Evolutionary conservation across 30 jellyfish, hydroid and myxozoan species (phyloP).

Genomic region (Nemopilema nomurai): DNA sequence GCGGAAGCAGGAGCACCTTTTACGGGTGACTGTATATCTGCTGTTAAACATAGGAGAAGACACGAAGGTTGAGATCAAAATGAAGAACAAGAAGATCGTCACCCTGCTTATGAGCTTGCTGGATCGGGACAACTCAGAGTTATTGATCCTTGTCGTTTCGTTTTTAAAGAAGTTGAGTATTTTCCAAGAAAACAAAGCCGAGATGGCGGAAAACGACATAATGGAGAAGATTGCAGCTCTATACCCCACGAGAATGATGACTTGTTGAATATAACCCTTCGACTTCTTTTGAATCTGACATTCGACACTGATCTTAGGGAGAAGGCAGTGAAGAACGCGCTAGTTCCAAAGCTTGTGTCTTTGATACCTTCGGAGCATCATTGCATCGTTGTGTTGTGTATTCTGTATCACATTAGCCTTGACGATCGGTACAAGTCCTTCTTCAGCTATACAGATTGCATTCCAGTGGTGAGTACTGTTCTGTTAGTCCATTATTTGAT

Average conservation of each 20-base stretch:
- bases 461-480: conserved; percentile 89
- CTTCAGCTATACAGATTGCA: conserved; percentile 98
- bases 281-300: conserved; percentile 83
- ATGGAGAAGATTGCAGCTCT: conserved; percentile 72
- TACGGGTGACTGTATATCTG: conserved; percentile 96
- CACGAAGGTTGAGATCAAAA: conserved; percentile 91
- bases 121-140: conserved; percentile 80
- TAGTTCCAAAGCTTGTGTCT: conserved; percentile 90
- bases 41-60: conserved; percentile 94
- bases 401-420: conserved; percentile 95
- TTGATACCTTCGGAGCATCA: conserved; percentile 76
- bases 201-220: conserved; percentile 72
- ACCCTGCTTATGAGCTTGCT: conserved; percentile 65
- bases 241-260: conserved; percentile 91
- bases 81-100: conserved; percentile 89
- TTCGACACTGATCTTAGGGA: conserved; percentile 90
- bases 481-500: background rate
- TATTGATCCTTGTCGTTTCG: conserved; percentile 93
- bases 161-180: conserved; percentile 93
- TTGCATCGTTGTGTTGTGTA: conserved; percentile 89
- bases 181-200: conserved; percentile 82
- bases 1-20: conserved; percentile 92
- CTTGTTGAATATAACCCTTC: conserved; percentile 77
- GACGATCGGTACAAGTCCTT: conserved; percentile 93
- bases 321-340: conserved; percentile 88